A percentile compares a stretch with the other conserved stretches of the same genome.
Evolutionary conservation across 2,797 vertebrate species (phyloP).

Genomic region (Xenops minutus): DNA sequence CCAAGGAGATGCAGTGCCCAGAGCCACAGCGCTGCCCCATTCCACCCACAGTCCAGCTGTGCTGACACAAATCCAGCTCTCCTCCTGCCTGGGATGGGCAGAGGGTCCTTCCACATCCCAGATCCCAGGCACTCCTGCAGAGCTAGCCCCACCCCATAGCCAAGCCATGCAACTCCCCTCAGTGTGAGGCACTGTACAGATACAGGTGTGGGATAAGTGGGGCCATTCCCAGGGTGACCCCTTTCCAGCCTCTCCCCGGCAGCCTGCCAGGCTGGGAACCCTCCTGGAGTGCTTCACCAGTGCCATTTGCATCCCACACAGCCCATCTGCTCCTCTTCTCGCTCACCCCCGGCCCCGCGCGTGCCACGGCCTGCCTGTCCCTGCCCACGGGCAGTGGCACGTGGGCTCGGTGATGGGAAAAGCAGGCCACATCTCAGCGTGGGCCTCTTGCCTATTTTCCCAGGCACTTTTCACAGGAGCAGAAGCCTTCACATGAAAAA

Average conservation of each 20-base stretch:
- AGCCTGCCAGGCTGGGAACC: not conserved
- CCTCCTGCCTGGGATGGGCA: not conserved
- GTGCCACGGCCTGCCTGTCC: not conserved
- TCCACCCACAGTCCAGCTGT: not conserved
- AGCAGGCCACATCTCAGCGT: conserved; percentile 68
- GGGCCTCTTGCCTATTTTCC: conserved; percentile 58
- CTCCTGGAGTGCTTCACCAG: not conserved
- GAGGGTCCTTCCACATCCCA: not conserved
- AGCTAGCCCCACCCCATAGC: not conserved
- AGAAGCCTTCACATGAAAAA: conserved; percentile 10
- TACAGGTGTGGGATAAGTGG: fast-evolving
- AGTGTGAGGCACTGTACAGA: not conserved
- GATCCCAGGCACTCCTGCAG: not conserved
- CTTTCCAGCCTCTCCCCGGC: not conserved
- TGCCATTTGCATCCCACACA: not conserved
- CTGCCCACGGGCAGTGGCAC: conserved; percentile 34
- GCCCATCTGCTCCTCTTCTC: conserved; percentile 31
- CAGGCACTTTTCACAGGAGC: conserved; percentile 23
- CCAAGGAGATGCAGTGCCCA: not conserved
- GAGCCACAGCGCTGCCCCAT: not conserved
- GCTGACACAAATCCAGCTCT: not conserved
- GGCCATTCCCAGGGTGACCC: not conserved
- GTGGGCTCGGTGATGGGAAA: not conserved
- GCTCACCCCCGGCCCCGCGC: not conserved
- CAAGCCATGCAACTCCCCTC: not conserved